Evolutionary conservation across 2,113 vertebrate species (phyloP).

Genomic region (Actinemys pallida): DNA sequence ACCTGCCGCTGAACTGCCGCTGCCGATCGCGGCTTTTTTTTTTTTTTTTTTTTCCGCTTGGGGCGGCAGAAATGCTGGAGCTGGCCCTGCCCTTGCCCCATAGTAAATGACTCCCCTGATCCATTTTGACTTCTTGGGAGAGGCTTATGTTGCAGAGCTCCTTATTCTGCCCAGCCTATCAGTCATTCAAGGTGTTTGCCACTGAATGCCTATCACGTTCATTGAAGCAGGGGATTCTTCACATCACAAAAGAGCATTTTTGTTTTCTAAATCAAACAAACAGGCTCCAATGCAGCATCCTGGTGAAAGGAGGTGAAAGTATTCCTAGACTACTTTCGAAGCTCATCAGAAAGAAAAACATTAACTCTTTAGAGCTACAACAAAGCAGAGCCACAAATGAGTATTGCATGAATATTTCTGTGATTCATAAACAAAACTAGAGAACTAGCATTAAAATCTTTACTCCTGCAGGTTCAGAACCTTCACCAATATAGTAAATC

Average conservation of each 20-base stretch:
- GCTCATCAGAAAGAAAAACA: neutral
- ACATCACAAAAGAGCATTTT: neutral
- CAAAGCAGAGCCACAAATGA: neutral
- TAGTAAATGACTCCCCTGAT: too few relatives aligned
- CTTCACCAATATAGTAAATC: neutral
- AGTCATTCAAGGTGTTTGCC: neutral
- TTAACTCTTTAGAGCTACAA: neutral
- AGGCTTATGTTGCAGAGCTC: neutral
- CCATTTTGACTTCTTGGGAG: neutral
- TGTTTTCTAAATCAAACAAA: neutral
- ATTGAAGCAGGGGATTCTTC: neutral
- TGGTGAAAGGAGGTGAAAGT: too few relatives aligned
- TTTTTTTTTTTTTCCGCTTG: too few relatives aligned
- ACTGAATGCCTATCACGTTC: neutral
- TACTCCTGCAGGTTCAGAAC: neutral
- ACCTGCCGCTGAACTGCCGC: too few relatives aligned
- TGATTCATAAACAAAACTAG: conserved; percentile 51
- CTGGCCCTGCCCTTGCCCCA: too few relatives aligned
- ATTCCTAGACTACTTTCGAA: neutral
- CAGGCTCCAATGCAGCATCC: neutral
- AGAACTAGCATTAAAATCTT: neutral
- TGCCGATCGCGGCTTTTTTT: too few relatives aligned
- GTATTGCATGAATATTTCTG: neutral
- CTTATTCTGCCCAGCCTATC: neutral
- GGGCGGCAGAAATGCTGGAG: too few relatives aligned